phyloP scores from a whole-genome alignment of 30 jellyfish, hydroid and myxozoan species.

The Rhopilema esculentum region DNA sequence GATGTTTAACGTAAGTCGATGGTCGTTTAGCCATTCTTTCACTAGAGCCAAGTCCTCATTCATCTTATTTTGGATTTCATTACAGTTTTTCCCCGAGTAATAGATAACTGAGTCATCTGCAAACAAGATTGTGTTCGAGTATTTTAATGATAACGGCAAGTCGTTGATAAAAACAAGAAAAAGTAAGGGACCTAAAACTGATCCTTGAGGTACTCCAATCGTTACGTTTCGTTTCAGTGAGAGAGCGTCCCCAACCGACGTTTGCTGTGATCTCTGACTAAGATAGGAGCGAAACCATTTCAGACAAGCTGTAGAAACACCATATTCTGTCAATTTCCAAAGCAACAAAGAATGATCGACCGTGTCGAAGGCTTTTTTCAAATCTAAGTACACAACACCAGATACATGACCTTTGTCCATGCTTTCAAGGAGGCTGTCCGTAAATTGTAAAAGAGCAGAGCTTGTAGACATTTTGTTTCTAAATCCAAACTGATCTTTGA shows the following conservation, averaged over 20 bases:
- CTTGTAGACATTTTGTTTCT: slow-evolving; percentile 59
- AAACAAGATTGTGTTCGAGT: slow-evolving; percentile 72
- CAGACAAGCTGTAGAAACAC: slow-evolving; percentile 67
- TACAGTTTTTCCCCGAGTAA: slow-evolving; percentile 72
- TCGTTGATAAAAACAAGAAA: slow-evolving; percentile 74
- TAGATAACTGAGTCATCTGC: slow-evolving; percentile 77
- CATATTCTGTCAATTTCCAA: slow-evolving; percentile 64
- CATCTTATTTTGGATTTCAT: slow-evolving; percentile 77
- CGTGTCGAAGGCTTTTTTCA: slow-evolving; percentile 71
- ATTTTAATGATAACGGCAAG: slow-evolving; percentile 77
- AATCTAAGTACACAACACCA: slow-evolving; percentile 61
- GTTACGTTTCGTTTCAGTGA: slow-evolving; percentile 65
- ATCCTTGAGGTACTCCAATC: slow-evolving; percentile 74
- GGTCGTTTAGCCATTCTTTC: slow-evolving; percentile 66
- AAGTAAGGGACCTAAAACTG: slow-evolving; percentile 65
- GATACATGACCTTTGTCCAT: slow-evolving; percentile 80
- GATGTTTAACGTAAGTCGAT: slow-evolving; percentile 68
- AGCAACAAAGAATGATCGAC: slow-evolving; percentile 67
- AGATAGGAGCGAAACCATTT: slow-evolving; percentile 74
- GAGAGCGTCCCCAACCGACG: slow-evolving; percentile 72
- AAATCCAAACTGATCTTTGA: slow-evolving; percentile 44
- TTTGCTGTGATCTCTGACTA: slow-evolving; percentile 79
- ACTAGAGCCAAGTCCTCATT: slow-evolving; percentile 57
- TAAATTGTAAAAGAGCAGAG: slow-evolving; percentile 70
- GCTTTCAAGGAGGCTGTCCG: slow-evolving; percentile 76